These are phyloP conservation scores for Entomyzon cyanotis DNA, from an alignment of 2,113 vertebrate genomes.

Conservation along the genomic window DNA sequence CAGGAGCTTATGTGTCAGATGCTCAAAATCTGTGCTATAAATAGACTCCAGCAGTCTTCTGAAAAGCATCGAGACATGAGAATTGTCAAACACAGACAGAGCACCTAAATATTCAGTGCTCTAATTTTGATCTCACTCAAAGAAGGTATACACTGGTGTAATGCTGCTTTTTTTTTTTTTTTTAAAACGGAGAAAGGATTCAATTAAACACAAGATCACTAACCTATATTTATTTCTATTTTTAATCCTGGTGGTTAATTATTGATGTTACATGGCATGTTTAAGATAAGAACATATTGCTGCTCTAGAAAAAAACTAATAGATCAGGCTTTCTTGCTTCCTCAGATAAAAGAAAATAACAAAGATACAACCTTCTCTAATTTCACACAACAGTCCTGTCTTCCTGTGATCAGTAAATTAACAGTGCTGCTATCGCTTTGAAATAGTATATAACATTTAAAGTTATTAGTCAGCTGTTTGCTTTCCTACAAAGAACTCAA, in stretches of 20 bases:
- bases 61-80: neutral
- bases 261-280: conserved; percentile 40
- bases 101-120: conserved; percentile 23
- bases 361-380: neutral
- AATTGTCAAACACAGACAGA: conserved; percentile 1
- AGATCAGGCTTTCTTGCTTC: neutral
- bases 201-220: neutral
- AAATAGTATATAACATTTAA: neutral
- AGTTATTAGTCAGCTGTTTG: neutral
- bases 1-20: conserved; percentile 18
- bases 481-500: neutral
- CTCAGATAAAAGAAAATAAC: conserved; percentile 24
- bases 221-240: conserved; percentile 52
- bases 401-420: conserved; percentile 13
- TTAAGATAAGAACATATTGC: conserved; percentile 38
- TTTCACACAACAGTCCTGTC: neutral
- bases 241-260: conserved; percentile 55
- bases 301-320: neutral
- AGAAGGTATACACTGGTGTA: neutral
- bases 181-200: neutral
- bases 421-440: neutral
- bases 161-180: neutral
- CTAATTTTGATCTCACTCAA: conserved; percentile 6
- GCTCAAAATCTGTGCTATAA: conserved; percentile 39
- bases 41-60: neutral